A percentile compares a stretch with the other conserved stretches of the same genome.
Evolutionary conservation across 92 coral and sea anemone genomes (phyloP).

Genomic region (Blastomussa wellsi): DNA sequence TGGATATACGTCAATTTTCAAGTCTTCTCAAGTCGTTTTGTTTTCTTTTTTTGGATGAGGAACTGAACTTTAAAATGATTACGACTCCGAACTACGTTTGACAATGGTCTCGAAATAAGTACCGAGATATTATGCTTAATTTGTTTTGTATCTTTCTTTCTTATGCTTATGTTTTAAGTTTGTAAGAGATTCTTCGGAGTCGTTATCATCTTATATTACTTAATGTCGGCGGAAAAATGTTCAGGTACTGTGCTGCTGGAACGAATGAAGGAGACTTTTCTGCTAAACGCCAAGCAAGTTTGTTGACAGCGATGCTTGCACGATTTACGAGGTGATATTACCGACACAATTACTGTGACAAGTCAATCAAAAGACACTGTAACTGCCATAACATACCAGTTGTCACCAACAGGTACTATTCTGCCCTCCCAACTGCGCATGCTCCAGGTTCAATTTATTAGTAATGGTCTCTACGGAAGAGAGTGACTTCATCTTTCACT

Average conservation of each 20-base stretch:
- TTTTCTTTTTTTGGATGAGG: neutral
- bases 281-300: neutral
- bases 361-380: neutral
- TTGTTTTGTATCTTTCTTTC: no score
- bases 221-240: no score
- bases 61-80: neutral
- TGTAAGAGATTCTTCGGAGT: no score
- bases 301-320: neutral
- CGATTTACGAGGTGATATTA: neutral
- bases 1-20: neutral
- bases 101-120: no score
- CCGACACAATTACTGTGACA: conserved; percentile 1
- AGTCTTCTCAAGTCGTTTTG: no score
- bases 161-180: no score
- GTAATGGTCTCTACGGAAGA: conserved; percentile 32
- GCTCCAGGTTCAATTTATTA: conserved; percentile 12
- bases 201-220: no score
- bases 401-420: conserved; percentile 27
- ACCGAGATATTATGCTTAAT: no score
- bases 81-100: no score
- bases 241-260: no score
- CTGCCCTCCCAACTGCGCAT: conserved; percentile 6
- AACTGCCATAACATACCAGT: conserved; percentile 45
- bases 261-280: neutral
- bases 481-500: conserved; percentile 43